These are phyloP conservation scores for Acipenser oxyrinchus DNA, from an alignment of 2,797 vertebrate species.

Conservation along the genomic window DNA sequence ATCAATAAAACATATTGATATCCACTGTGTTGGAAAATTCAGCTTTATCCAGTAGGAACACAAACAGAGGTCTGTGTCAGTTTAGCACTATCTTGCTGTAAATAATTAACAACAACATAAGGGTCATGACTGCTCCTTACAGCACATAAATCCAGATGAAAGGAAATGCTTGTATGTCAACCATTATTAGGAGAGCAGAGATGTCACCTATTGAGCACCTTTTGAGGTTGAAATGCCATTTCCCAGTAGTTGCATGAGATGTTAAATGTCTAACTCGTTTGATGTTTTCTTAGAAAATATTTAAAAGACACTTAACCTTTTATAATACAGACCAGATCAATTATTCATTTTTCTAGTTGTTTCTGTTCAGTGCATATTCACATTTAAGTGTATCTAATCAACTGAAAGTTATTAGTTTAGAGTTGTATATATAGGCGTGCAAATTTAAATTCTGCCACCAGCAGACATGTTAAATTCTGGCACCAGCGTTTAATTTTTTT, in stretches of 20 bases:
- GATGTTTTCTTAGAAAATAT: constrained; percentile 18
- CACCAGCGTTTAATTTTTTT: too few species aligned
- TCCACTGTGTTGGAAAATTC: neutral
- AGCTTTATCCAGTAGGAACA: neutral
- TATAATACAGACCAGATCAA: constrained; percentile 18
- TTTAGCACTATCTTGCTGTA: constrained; percentile 15
- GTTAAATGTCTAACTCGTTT: constrained; percentile 27
- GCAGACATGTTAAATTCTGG: too few species aligned
- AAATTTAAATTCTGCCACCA: too few species aligned
- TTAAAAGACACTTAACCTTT: constrained; percentile 25
- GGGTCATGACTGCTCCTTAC: constrained; percentile 20
- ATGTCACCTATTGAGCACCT: constrained; percentile 14
- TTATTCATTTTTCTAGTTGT: constrained; percentile 23
- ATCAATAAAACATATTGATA: too few species aligned
- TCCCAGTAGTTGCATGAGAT: constrained; percentile 18
- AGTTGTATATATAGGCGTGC: constrained; percentile 15
- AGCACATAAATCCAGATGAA: constrained; percentile 14
- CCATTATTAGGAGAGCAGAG: constrained; percentile 15
- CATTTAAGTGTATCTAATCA: constrained; percentile 26
- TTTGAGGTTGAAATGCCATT: constrained; percentile 12
- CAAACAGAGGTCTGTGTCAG: neutral
- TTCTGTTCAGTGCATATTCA: constrained; percentile 18
- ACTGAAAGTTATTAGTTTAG: constrained; percentile 26
- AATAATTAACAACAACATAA: constrained; percentile 20
- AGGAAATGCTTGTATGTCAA: constrained; percentile 12